A percentile compares a stretch with the other conserved stretches of the same genome.
These are phyloP conservation scores for Eilema griseolum DNA, from an alignment of 2,888 invertebrate genomes.

Conservation along the genomic window DNA sequence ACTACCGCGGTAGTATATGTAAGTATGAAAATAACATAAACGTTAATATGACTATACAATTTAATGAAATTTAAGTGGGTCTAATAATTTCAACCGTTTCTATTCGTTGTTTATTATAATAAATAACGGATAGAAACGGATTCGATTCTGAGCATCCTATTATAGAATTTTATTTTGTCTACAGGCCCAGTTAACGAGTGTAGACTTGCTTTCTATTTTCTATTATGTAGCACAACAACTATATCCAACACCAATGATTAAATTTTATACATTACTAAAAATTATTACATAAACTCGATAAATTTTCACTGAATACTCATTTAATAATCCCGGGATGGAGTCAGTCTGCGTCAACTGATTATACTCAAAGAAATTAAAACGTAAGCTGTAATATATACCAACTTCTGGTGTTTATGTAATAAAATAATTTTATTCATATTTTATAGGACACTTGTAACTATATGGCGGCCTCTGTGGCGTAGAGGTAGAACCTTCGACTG, in stretches of 20 bases:
- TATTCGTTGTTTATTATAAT: too few species aligned
- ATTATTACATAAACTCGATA: neutral
- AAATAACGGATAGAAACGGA: too few species aligned
- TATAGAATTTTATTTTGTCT: too few species aligned
- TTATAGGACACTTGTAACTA: conserved; percentile 1
- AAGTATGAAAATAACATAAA: too few species aligned
- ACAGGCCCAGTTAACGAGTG: too few species aligned
- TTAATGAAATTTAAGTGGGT: too few species aligned
- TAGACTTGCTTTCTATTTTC: neutral
- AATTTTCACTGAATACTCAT: neutral
- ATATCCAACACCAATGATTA: neutral
- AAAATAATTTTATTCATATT: conserved; percentile 1
- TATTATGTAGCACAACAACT: neutral
- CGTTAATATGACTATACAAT: too few species aligned
- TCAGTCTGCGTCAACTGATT: neutral
- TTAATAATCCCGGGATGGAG: conserved; percentile 1
- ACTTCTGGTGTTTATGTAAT: conserved; percentile 19
- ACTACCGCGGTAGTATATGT: too few species aligned
- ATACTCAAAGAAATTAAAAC: conserved; percentile 23
- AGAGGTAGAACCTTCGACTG: too few species aligned
- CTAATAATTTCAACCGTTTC: too few species aligned
- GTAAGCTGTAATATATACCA: neutral
- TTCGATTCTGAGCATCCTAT: too few species aligned
- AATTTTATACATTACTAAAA: neutral
- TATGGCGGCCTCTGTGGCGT: too few species aligned